Percentiles rank a stretch among this genome's conserved stretches.
Conservation (phyloP, 2,888 invertebrate genomes). For the Drosophila paramelanica region DNA sequence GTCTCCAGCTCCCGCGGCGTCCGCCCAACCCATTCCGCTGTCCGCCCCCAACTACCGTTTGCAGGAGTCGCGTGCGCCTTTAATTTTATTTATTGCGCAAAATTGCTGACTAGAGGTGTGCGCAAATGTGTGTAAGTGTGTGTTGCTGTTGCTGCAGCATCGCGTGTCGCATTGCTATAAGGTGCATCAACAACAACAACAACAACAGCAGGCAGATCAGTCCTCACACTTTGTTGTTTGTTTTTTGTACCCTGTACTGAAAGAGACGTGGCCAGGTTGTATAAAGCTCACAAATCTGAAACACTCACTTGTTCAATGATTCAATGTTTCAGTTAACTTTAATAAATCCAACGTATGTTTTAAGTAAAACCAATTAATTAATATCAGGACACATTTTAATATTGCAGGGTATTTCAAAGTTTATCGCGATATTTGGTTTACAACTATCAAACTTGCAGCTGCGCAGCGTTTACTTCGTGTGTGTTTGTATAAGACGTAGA, state of each 20-base stretch:
- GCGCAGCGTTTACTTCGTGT: neutral
- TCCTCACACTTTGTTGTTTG: conserved; percentile 6
- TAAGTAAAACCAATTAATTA: too few relatives aligned
- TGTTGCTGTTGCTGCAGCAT: conserved; percentile 62
- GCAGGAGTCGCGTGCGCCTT: conserved; percentile 62
- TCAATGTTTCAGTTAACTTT: too few relatives aligned
- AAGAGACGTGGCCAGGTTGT: neutral
- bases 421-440: neutral
- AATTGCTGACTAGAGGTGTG: conserved; percentile 68
- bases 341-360: neutral
- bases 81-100: conserved; percentile 80
- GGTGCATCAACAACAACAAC: conserved; percentile 54
- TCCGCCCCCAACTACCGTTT: neutral
- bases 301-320: neutral
- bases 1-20: conserved; percentile 14
- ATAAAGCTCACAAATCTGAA: neutral
- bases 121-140: conserved; percentile 19
- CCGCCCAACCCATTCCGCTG: neutral
- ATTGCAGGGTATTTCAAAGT: neutral
- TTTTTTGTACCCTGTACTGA: conserved; percentile 8
- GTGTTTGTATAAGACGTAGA: neutral
- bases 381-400: too few relatives aligned
- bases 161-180: conserved; percentile 74
- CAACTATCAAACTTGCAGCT: conserved; percentile 15
- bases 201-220: conserved; percentile 6